A percentile compares a stretch with the other conserved stretches of the same genome.
Conservation (phyloP, 2,113 vertebrate genomes). For the Himantopus leucocephalus region DNA sequence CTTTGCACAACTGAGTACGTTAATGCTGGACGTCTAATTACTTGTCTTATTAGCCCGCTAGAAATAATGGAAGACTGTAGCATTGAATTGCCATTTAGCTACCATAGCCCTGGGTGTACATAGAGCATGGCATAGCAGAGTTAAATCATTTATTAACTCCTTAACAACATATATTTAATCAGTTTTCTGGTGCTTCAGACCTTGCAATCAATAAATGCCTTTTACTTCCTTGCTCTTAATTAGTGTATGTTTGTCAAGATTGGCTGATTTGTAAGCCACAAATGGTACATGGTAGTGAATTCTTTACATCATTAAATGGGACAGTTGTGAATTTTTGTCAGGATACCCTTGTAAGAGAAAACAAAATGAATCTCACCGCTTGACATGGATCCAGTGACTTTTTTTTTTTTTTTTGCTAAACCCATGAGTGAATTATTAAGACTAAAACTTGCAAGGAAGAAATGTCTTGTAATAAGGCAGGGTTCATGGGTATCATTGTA, state of each 20-base stretch:
- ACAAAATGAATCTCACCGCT: neutral
- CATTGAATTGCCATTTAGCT: constrained; percentile 24
- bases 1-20: neutral
- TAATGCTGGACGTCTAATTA: neutral
- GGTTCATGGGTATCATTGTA: neutral
- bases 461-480: neutral
- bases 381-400: neutral
- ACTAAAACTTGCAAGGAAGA: neutral
- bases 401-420: neutral
- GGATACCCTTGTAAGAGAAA: neutral
- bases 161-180: constrained; percentile 67
- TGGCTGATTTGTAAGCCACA: neutral
- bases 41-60: neutral
- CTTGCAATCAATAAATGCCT: constrained; percentile 64
- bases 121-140: neutral
- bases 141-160: constrained; percentile 66
- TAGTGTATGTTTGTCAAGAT: constrained; percentile 59
- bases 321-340: constrained; percentile 23
- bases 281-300: neutral
- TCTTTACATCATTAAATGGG: constrained; percentile 19
- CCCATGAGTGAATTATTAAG: neutral
- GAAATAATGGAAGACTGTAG: constrained; percentile 20
- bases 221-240: constrained; percentile 67
- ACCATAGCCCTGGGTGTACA: neutral
- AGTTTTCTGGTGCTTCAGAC: constrained; percentile 62